These are phyloP conservation scores for Heterotilapia buettikoferi DNA, from an alignment of 2,113 vertebrate species.

Conservation along the genomic window DNA sequence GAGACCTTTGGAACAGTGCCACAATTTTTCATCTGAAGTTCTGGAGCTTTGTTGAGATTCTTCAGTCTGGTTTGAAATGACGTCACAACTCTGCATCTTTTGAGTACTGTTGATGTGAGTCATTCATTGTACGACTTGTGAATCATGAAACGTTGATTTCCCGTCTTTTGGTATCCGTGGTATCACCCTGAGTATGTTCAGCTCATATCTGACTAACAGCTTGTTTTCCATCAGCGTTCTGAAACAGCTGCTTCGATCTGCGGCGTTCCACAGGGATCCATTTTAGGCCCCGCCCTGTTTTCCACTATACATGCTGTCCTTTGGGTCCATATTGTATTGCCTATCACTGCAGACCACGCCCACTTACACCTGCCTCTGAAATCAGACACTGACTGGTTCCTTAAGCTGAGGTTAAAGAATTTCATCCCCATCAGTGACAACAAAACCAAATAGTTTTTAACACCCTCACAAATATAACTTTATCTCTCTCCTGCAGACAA, in stretches of 20 bases:
- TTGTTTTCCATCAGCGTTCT: background rate
- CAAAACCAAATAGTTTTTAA: rapidly evolving
- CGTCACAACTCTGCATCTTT: background rate
- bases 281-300: rapidly evolving
- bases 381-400: background rate
- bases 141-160: background rate
- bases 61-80: rapidly evolving
- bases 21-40: background rate
- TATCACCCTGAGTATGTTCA: background rate
- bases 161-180: background rate
- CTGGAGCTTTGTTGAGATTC: rapidly evolving
- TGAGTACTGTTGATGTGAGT: background rate
- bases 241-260: background rate
- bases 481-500: rapidly evolving
- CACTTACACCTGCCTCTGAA: rapidly evolving
- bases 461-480: background rate
- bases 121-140: background rate
- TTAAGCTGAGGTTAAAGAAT: background rate
- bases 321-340: background rate
- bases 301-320: too few species aligned
- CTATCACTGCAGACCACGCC: background rate
- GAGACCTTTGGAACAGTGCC: rapidly evolving
- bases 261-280: background rate
- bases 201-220: background rate
- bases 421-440: background rate